Percentiles rank a stretch among this genome's conserved stretches.
These are phyloP conservation scores for Diabrotica balteata DNA, from an alignment of 2,888 invertebrate genomes.

Conservation along the genomic window DNA sequence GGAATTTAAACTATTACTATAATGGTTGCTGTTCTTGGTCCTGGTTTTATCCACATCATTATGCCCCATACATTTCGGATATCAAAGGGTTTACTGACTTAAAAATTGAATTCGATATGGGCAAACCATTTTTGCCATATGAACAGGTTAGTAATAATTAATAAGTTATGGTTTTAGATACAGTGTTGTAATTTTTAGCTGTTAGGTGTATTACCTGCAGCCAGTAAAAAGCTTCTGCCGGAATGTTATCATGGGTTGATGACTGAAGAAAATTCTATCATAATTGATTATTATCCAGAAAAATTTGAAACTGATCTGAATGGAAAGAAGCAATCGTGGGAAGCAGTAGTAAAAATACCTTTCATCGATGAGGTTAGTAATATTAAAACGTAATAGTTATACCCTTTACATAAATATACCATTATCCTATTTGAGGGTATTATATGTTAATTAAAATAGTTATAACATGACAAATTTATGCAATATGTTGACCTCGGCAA, in stretches of 20 bases:
- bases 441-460: too few species aligned
- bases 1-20: constrained; percentile 97
- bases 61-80: constrained; percentile 96
- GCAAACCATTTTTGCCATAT: constrained; percentile 90
- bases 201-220: constrained; percentile 85
- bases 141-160: constrained; percentile 70
- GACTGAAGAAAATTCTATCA: constrained; percentile 77
- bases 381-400: background rate
- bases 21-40: constrained; percentile 97
- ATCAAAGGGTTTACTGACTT: constrained; percentile 76
- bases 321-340: constrained; percentile 96
- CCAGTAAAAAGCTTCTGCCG: constrained; percentile 82
- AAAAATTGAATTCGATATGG: constrained; percentile 82
- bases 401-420: too few species aligned
- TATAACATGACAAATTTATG: too few species aligned
- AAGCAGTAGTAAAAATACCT: constrained; percentile 91
- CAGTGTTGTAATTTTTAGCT: constrained; percentile 63
- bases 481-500: too few species aligned
- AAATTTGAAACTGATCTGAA: constrained; percentile 94
- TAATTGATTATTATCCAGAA: constrained; percentile 88
- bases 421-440: too few species aligned
- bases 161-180: too few species aligned
- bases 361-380: constrained; percentile 82
- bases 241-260: constrained; percentile 79
- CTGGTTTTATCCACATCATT: constrained; percentile 98